Percentiles rank a stretch among this genome's conserved stretches.
These are phyloP conservation scores for Alectoris magna DNA, from an alignment of 2,797 vertebrate genomes.

Conservation along the genomic window DNA sequence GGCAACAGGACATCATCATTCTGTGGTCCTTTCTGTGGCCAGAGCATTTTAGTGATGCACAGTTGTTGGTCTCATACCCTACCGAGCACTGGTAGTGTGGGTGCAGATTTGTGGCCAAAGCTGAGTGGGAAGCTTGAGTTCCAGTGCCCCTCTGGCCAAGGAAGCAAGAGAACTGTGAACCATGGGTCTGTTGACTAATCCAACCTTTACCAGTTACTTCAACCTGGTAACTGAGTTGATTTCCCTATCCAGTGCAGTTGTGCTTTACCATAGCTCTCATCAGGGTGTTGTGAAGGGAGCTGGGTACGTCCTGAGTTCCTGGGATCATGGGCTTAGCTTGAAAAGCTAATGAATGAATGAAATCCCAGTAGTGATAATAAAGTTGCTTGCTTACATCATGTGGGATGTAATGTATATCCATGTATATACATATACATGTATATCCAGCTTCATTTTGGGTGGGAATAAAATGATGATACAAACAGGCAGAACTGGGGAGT, in stretches of 20 bases:
- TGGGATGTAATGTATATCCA: background rate
- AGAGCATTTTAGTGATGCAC: background rate
- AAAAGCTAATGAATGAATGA: background rate
- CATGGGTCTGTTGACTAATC: background rate
- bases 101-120: background rate
- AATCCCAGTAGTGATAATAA: background rate
- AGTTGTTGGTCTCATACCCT: background rate
- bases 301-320: background rate
- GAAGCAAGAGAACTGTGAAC: background rate
- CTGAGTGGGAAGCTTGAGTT: background rate
- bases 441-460: background rate
- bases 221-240: background rate
- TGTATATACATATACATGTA: background rate
- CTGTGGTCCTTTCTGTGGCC: background rate
- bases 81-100: accelerated
- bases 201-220: background rate
- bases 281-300: background rate
- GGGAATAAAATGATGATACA: background rate
- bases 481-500: background rate
- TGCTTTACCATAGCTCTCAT: background rate
- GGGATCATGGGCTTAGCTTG: background rate
- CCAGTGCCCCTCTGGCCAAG: background rate
- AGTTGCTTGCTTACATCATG: background rate
- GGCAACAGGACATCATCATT: background rate
- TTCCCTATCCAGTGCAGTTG: background rate